A percentile compares a stretch with the other conserved stretches of the same genome.
phyloP scores from a whole-genome alignment of 2,888 invertebrate genomes.

The Diloba caeruleocephala region DNA sequence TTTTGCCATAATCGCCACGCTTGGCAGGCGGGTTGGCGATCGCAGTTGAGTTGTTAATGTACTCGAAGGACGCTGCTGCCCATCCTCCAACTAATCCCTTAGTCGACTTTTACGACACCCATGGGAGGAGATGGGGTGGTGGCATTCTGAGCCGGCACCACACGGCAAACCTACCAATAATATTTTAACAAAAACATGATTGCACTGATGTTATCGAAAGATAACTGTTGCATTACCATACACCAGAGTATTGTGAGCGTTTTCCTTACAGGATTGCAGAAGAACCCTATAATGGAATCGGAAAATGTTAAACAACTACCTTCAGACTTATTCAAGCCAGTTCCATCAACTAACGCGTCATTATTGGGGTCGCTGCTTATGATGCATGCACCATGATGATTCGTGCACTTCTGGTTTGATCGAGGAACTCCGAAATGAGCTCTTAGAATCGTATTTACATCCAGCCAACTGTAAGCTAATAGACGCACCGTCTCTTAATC shows the following conservation, averaged over 20 bases:
- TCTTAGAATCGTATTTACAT: background rate
- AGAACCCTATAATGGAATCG: background rate
- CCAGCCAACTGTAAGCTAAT: constrained; percentile 5
- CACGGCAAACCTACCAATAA: too few relatives aligned
- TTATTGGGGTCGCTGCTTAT: background rate
- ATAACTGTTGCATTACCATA: background rate
- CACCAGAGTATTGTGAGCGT: background rate
- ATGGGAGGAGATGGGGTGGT: background rate
- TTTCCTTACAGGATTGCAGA: background rate
- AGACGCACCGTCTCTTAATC: constrained; percentile 3
- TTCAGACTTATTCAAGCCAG: background rate
- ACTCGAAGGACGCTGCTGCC: too few relatives aligned
- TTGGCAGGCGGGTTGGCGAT: too few relatives aligned
- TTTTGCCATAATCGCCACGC: too few relatives aligned
- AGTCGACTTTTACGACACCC: too few relatives aligned
- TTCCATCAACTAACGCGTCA: constrained; percentile 2
- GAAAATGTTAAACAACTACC: background rate
- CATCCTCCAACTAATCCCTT: too few relatives aligned
- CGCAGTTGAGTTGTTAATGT: too few relatives aligned
- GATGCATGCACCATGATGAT: background rate
- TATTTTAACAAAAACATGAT: too few relatives aligned
- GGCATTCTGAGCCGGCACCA: too few relatives aligned
- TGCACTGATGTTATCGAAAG: background rate
- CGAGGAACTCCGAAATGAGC: background rate
- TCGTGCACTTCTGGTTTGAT: background rate